These are phyloP conservation scores for Pygathrix nemaeus DNA, from an alignment of 2,113 vertebrate genomes.

Conservation along the genomic window DNA sequence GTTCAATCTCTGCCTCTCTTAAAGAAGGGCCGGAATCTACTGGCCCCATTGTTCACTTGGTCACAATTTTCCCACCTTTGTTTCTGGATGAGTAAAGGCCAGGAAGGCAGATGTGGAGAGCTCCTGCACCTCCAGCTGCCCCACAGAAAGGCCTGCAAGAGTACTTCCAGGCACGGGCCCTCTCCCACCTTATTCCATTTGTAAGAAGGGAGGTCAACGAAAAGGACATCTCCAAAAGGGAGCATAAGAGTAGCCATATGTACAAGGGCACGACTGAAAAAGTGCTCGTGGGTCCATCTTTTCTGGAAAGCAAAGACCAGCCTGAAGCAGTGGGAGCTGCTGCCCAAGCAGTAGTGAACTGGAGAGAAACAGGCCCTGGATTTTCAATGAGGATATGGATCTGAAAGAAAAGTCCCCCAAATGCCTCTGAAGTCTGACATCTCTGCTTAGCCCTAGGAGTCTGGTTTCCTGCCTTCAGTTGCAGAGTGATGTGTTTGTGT, in stretches of 20 bases:
- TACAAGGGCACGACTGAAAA: neutral
- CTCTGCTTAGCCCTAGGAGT: constrained; percentile 2
- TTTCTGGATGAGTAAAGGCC: neutral
- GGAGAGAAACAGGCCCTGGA: neutral
- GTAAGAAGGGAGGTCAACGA: neutral
- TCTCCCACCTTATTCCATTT: neutral
- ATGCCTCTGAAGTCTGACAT: constrained; percentile 9
- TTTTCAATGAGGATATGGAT: neutral
- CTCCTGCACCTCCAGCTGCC: neutral
- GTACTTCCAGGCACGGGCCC: neutral
- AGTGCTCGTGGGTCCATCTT: neutral
- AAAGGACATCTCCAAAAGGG: neutral
- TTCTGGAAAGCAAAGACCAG: constrained; percentile 20
- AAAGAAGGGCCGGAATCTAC: neutral
- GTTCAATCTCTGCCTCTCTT: neutral
- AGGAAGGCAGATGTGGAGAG: neutral
- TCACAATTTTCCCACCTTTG: neutral
- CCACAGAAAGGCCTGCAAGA: neutral
- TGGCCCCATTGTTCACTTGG: neutral
- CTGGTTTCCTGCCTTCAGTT: neutral
- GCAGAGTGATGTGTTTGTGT: constrained; percentile 64
- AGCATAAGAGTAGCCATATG: neutral
- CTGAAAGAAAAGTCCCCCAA: constrained; percentile 45
- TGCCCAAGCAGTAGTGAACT: neutral
- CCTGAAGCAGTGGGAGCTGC: constrained; percentile 22